These are phyloP conservation scores for Melopsittacus undulatus DNA, from an alignment of 2,797 vertebrate genomes.

Conservation along the genomic window DNA sequence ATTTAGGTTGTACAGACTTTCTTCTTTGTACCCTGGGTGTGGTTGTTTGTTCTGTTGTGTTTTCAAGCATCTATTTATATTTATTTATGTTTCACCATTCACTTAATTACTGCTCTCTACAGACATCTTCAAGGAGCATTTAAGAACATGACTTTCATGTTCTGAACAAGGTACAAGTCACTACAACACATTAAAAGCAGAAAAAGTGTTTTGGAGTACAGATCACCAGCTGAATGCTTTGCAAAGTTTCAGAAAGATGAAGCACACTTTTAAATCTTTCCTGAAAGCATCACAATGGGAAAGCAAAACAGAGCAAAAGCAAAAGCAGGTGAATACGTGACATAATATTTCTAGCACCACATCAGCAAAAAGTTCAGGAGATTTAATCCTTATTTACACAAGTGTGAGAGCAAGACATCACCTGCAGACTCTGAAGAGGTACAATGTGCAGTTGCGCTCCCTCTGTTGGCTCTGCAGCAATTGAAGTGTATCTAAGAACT, in stretches of 20 bases:
- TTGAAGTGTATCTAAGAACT: background rate
- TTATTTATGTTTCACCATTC: conserved; percentile 43
- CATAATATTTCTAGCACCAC: background rate
- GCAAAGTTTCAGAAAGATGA: background rate
- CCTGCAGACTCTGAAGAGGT: background rate
- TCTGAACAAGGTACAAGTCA: background rate
- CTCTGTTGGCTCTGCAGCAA: conserved; percentile 58
- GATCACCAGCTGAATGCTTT: background rate
- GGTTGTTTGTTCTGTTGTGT: conserved; percentile 46
- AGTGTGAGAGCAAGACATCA: background rate
- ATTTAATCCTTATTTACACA: background rate
- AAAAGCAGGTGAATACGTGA: background rate
- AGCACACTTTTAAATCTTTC: background rate
- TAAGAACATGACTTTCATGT: background rate
- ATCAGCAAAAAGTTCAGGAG: background rate
- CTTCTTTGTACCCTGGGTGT: conserved; percentile 7
- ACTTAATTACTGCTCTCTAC: conserved; percentile 24
- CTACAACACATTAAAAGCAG: background rate
- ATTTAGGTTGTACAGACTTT: conserved; percentile 37
- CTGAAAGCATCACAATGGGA: background rate
- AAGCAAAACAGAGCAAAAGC: background rate
- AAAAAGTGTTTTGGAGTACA: background rate
- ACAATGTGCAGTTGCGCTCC: conserved; percentile 2
- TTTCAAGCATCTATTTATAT: conserved; percentile 45
- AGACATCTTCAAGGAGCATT: background rate